Evolutionary conservation across 1,140 invertebrate species (phyloP).

Genomic region (Camponotus vicinus): DNA sequence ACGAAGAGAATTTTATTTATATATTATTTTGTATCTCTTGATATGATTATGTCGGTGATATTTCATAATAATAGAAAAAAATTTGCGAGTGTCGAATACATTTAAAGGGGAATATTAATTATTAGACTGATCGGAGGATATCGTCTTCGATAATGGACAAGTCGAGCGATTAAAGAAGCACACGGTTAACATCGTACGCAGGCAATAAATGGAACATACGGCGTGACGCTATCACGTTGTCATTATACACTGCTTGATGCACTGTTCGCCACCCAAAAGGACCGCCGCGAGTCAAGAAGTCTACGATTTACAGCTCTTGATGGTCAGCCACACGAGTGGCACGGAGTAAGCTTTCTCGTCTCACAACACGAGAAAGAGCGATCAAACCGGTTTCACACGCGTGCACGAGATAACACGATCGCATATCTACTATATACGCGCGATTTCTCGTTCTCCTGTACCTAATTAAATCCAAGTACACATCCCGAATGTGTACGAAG

Average conservation of each 20-base stretch:
- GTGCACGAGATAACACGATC: conserved; percentile 49
- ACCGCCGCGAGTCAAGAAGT: conserved; percentile 63
- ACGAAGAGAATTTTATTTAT: background rate
- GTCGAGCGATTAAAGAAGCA: conserved; percentile 37
- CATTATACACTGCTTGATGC: background rate
- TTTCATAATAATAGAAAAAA: background rate
- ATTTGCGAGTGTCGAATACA: background rate
- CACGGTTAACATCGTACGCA: conserved; percentile 3
- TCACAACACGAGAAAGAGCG: conserved; percentile 67
- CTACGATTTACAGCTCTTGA: conserved; percentile 65
- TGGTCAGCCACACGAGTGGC: conserved; percentile 48
- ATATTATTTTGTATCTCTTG: background rate
- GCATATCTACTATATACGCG: background rate
- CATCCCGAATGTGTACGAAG: background rate
- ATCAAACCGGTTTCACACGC: conserved; percentile 69
- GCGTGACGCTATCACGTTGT: conserved; percentile 33
- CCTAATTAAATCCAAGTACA: conserved; percentile 42
- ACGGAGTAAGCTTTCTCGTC: conserved; percentile 43
- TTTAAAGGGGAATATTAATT: conserved; percentile 25
- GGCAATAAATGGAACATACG: conserved; percentile 54
- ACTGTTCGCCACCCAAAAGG: conserved; percentile 27
- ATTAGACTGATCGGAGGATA: conserved; percentile 21
- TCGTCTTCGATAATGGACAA: conserved; percentile 12
- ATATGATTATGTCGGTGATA: background rate
- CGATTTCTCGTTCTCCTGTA: conserved; percentile 39